Evolutionary conservation across 2,797 vertebrate genomes (phyloP).

Genomic region (Anabas testudineus): DNA sequence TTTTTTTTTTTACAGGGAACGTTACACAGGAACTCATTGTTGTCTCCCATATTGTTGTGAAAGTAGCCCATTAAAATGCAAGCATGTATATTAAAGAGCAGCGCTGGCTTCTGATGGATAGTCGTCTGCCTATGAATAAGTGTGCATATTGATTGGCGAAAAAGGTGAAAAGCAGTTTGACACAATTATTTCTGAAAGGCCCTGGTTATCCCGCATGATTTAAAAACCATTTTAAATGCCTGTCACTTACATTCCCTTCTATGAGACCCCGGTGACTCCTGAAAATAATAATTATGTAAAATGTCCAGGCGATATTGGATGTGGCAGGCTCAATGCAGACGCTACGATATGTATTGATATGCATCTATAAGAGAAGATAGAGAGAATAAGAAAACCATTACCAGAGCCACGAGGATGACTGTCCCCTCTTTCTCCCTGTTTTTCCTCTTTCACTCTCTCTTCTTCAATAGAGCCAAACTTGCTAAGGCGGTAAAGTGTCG

Average conservation of each 20-base stretch:
- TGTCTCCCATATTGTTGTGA: slow-evolving; percentile 84
- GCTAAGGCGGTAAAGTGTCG: slow-evolving; percentile 9
- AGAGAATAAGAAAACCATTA: slow-evolving; percentile 72
- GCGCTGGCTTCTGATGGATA: slow-evolving; percentile 82
- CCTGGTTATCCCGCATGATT: slow-evolving; percentile 84
- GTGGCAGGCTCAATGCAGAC: slow-evolving; percentile 74
- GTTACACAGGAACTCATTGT: slow-evolving; percentile 82
- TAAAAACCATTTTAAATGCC: slow-evolving; percentile 88
- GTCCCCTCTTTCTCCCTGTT: slow-evolving; percentile 40
- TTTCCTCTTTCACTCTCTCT: slow-evolving; percentile 20
- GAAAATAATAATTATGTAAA: slow-evolving; percentile 89
- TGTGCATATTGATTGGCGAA: slow-evolving; percentile 87
- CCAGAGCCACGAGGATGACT: slow-evolving; percentile 54
- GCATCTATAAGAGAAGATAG: slow-evolving; percentile 76
- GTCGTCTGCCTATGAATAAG: slow-evolving; percentile 84
- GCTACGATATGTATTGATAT: slow-evolving; percentile 77
- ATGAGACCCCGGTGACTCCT: slow-evolving; percentile 82
- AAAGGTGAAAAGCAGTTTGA: slow-evolving; percentile 88
- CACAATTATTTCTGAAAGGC: slow-evolving; percentile 89
- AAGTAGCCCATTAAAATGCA: slow-evolving; percentile 88
- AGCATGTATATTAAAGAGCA: slow-evolving; percentile 89
- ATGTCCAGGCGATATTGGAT: slow-evolving; percentile 82
- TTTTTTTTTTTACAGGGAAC: slow-evolving; percentile 50
- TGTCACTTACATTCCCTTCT: slow-evolving; percentile 86
- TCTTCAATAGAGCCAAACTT: slow-evolving; percentile 38